phyloP scores from a whole-genome alignment of 2,797 vertebrate genomes.

The Pteropus rufus region DNA sequence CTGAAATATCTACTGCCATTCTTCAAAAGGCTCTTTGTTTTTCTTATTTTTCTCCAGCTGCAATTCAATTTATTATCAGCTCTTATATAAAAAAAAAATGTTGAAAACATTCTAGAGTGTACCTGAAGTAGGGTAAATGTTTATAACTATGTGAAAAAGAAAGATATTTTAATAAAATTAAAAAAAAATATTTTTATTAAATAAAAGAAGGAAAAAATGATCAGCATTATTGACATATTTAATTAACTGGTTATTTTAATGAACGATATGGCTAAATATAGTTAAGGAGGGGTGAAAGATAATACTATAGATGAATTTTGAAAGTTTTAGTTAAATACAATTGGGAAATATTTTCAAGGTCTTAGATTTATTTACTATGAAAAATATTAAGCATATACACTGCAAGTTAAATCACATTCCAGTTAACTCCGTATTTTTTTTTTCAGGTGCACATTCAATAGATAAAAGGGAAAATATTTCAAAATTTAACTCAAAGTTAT shows the following conservation, averaged over 20 bases:
- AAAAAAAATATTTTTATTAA: background rate
- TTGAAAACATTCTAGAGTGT: background rate
- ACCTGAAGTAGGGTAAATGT: background rate
- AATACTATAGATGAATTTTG: background rate
- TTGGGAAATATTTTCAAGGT: background rate
- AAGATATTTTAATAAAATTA: background rate
- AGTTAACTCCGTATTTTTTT: background rate
- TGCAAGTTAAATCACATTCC: background rate
- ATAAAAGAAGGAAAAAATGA: background rate
- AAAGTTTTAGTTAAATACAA: background rate
- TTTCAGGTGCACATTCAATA: background rate
- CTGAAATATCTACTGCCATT: background rate
- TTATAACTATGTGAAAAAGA: background rate
- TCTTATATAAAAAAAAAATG: background rate
- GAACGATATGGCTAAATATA: background rate
- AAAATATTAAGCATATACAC: background rate
- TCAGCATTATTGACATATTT: background rate
- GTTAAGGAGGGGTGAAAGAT: background rate
- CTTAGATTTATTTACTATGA: background rate
- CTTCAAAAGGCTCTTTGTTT: background rate
- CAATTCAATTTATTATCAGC: background rate
- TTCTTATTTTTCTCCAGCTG: background rate
- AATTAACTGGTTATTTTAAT: background rate
- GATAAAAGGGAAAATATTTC: conserved; percentile 36
- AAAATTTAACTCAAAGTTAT: conserved; percentile 14